These are phyloP conservation scores for Paracanthobrama guichenoti DNA, from an alignment of 2,113 vertebrate genomes.

Conservation along the genomic window DNA sequence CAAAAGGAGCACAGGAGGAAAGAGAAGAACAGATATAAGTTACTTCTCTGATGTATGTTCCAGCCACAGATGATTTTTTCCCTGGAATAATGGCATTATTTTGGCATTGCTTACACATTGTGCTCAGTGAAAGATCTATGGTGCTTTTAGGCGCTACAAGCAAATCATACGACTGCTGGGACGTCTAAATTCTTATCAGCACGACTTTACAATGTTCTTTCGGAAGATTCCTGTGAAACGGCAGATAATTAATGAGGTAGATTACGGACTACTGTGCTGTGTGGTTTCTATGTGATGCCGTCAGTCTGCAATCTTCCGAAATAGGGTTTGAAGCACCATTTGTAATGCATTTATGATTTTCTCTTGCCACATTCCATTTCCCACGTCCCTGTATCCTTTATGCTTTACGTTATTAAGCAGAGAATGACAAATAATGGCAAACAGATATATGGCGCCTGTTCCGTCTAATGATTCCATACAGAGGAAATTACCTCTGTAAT, in stretches of 20 bases:
- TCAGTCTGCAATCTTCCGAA: neutral
- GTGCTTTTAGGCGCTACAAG: neutral
- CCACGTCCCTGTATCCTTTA: neutral
- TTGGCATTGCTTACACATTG: conserved; percentile 44
- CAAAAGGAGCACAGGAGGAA: neutral
- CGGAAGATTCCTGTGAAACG: neutral
- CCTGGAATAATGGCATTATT: conserved; percentile 57
- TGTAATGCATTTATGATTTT: conserved; percentile 1
- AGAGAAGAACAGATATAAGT: conserved; percentile 18
- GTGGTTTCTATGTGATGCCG: neutral
- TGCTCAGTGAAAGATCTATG: neutral
- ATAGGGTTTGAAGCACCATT: neutral
- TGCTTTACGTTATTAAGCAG: conserved; percentile 1
- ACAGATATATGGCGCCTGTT: neutral
- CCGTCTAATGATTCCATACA: conserved; percentile 5
- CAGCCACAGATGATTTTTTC: conserved; percentile 51
- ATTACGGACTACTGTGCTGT: conserved; percentile 3
- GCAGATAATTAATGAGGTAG: conserved; percentile 39
- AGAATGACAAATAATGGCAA: conserved; percentile 15
- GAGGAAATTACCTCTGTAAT: conserved; percentile 24
- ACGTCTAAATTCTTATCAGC: conserved; percentile 28
- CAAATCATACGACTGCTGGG: conserved; percentile 12
- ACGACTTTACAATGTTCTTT: conserved; percentile 2
- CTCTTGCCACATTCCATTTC: neutral
- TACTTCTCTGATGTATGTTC: conserved; percentile 56